Conservation (phyloP, 2,888 invertebrate genomes). For the Leucania comma region DNA sequence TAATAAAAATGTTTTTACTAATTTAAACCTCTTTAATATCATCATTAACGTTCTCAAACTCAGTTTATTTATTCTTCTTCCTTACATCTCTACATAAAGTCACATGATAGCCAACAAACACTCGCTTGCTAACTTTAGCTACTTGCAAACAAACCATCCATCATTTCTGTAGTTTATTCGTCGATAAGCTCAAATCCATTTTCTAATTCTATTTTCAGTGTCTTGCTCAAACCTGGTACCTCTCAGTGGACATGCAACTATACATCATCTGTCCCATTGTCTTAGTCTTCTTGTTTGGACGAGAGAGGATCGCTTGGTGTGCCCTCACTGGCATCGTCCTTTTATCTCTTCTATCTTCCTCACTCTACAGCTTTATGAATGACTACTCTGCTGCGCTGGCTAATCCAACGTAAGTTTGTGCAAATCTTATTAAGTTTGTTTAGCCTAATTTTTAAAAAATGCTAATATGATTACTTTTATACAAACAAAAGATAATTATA, state of each 20-base stretch:
- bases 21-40: neutral
- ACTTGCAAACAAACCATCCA: neutral
- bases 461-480: neutral
- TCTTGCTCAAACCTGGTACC: constrained; percentile 77
- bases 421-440: neutral
- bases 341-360: constrained; percentile 68
- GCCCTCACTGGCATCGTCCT: constrained; percentile 65
- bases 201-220: constrained; percentile 70
- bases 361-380: constrained; percentile 76
- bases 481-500: neutral
- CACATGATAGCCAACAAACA: neutral
- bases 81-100: neutral
- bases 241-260: constrained; percentile 79
- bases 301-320: constrained; percentile 68
- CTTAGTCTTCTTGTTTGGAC: constrained; percentile 73
- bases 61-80: neutral
- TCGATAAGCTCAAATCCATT: neutral
- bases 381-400: constrained; percentile 77
- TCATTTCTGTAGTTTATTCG: neutral
- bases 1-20: constrained; percentile 8
- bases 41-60: neutral
- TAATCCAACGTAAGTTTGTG: constrained; percentile 79
- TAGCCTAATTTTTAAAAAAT: neutral
- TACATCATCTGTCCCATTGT: constrained; percentile 75
- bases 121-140: neutral